Conservation (phyloP, 2,797 vertebrate species). For the Eurystomus glaucurus region DNA sequence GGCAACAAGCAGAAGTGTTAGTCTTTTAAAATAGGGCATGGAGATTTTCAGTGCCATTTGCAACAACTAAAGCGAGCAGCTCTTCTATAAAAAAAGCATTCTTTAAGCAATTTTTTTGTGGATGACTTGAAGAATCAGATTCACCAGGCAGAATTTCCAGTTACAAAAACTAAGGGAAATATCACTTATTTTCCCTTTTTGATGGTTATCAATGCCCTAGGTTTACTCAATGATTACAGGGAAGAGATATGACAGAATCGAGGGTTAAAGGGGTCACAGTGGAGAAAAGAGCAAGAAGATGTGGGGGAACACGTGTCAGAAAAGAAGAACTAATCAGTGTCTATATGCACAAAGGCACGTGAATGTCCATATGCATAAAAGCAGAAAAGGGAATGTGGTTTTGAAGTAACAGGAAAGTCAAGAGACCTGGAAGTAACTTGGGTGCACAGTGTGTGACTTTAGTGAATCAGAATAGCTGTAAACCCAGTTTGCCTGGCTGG, state of each 20-base stretch:
- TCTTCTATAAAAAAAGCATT: background rate
- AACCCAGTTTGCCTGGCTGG: background rate
- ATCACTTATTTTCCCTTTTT: background rate
- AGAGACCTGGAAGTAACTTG: background rate
- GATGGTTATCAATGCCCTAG: background rate
- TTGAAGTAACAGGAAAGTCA: background rate
- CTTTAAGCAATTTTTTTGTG: background rate
- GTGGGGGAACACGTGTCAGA: rapidly evolving
- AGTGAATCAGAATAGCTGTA: background rate
- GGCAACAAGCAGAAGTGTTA: background rate
- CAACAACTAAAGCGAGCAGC: background rate
- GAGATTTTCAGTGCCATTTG: constrained; percentile 11
- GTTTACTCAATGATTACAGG: background rate
- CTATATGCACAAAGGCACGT: background rate
- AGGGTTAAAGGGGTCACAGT: background rate
- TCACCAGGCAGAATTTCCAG: background rate
- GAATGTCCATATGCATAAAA: background rate
- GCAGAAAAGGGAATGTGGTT: background rate
- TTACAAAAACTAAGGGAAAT: background rate
- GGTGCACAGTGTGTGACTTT: background rate
- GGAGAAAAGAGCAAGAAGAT: background rate
- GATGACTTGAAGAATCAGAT: background rate
- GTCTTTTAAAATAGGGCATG: background rate
- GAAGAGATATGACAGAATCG: background rate
- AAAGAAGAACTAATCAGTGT: background rate